A percentile compares a stretch with the other conserved stretches of the same genome.
phyloP scores from a whole-genome alignment of 2,113 vertebrate species.

The Terrapene triunguis region DNA sequence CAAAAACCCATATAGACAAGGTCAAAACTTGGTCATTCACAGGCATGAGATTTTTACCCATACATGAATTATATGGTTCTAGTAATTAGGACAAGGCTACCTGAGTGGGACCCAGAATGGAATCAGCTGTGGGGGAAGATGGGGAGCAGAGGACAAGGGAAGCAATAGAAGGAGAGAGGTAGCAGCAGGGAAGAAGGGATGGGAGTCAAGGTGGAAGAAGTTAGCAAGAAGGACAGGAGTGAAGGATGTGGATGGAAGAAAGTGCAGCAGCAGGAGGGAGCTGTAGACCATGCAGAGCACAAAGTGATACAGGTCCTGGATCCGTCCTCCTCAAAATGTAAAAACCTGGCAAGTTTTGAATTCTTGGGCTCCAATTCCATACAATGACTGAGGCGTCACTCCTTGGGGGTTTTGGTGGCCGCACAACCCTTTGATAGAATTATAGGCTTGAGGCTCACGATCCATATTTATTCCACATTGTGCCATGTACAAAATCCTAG shows the following conservation, averaged over 20 bases:
- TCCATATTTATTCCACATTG: neutral
- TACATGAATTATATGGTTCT: neutral
- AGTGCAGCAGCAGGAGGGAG: neutral
- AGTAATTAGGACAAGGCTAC: neutral
- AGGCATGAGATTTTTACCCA: neutral
- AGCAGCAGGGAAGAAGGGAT: neutral
- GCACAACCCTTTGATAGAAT: neutral
- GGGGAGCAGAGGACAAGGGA: neutral
- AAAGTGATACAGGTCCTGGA: neutral
- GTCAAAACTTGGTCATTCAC: neutral
- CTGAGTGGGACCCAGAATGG: neutral
- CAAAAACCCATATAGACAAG: neutral
- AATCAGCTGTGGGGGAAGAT: neutral
- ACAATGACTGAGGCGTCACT: conserved; percentile 21
- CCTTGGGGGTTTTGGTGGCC: neutral
- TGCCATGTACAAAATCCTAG: neutral
- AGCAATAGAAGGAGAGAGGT: neutral
- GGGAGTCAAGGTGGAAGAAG: neutral
- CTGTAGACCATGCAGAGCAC: neutral
- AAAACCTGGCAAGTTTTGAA: neutral
- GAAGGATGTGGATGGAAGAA: neutral
- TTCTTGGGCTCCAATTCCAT: neutral
- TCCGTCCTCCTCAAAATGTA: conserved; percentile 35
- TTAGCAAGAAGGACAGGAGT: neutral
- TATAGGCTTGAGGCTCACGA: neutral